Evolutionary conservation across 2,797 vertebrate genomes (phyloP), one percentile per base, ranked within the genome.

Genomic region (Heterohyrax brucei): DNA sequence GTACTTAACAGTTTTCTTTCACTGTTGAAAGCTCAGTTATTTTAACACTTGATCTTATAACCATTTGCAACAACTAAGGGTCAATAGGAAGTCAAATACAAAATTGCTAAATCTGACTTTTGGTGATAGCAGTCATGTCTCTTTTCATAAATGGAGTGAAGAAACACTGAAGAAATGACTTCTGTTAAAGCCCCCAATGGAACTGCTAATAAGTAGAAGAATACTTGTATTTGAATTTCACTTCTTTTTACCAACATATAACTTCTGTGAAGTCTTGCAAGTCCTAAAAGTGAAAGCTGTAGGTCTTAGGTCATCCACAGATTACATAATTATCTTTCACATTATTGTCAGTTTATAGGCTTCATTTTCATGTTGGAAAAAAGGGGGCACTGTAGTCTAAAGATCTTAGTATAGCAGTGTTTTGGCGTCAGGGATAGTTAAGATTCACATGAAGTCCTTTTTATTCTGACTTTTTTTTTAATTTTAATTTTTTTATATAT

Each of bases 321-420:
- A 83, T 73, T 94, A 85, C 56, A 90, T 92, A 95, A 93, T 96
- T 39, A 85, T 72, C 53, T 90, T 92, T 28, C 46, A 79, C 78
- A 87, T 91, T 95, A 50, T 91, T 83, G 28, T 96, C 75, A 70
- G 33, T 94, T 87, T 80, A 50, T 93, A 87, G 73, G 56, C 78
- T 97, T 96, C 50, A 84, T 94, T 95, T 97, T 89, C 66, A 73
- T 87, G 62, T 93, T 95, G 79, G 80, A 77, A 68, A 95, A 95
- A 95, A 59, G 68, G 44, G 77, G 81, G 66, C 92, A 14, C 59
- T 85, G 46, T 78, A 72, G 28, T 89, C 21, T 85, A 64, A 0
- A 93, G 89, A 61, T 24, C 26, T 68, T 12, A 30, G 26, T 30
- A 30, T 30, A 13, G 28, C 30, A 13, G 28, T 66, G 64, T 30